Conservation (phyloP, 2,888 invertebrate genomes). For the Eristalis arbustorum region DNA sequence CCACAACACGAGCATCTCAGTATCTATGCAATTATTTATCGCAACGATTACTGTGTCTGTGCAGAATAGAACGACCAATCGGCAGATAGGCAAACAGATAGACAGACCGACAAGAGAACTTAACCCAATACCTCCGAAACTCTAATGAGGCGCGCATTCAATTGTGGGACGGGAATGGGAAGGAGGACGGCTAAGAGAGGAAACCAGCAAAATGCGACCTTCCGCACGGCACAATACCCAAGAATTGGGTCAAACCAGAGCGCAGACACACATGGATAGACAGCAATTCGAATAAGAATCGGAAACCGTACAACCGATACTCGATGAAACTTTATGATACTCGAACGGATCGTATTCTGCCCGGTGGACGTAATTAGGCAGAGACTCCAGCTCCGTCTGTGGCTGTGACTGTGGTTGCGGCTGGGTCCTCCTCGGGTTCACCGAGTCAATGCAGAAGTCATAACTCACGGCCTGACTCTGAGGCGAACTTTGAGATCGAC, state of each 20-base stretch:
- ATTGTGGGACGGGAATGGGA: background rate
- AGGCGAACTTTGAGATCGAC: background rate
- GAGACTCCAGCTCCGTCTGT: background rate
- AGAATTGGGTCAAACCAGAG: conserved; percentile 59
- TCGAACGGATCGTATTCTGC: conserved; percentile 34
- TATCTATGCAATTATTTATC: conserved; percentile 56
- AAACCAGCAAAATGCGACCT: conserved; percentile 60
- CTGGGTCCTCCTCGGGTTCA: background rate
- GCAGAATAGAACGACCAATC: conserved; percentile 17
- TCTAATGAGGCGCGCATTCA: conserved; percentile 50
- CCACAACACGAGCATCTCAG: conserved; percentile 35
- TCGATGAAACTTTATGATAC: conserved; percentile 48
- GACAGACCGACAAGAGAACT: conserved; percentile 25
- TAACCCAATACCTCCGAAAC: conserved; percentile 57
- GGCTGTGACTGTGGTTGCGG: background rate
- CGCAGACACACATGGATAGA: conserved; percentile 31
- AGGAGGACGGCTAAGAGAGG: conserved; percentile 26
- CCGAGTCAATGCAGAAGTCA: conserved; percentile 35
- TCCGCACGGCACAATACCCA: conserved; percentile 53
- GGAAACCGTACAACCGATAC: conserved; percentile 49
- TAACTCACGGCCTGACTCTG: conserved; percentile 36
- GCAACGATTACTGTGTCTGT: conserved; percentile 30
- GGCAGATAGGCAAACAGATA: background rate
- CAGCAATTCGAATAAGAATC: conserved; percentile 17
- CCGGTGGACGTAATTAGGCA: conserved; percentile 48